Conservation (phyloP, 2,113 vertebrate genomes). For the Chloroceryle aenea region DNA sequence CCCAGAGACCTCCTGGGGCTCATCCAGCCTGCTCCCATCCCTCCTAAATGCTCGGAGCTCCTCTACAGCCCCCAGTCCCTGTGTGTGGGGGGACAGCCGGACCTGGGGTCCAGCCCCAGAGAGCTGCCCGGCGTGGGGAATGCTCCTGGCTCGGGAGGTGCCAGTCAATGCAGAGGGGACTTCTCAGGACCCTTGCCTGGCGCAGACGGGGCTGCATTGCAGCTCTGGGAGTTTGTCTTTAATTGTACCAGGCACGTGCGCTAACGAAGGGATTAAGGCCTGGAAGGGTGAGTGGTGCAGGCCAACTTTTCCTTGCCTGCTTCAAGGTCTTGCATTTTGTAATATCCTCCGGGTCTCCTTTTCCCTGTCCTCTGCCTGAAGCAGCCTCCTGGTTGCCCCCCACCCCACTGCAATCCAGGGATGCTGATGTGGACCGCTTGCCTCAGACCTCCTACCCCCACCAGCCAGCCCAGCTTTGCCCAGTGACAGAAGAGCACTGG, state of each 20-base stretch:
- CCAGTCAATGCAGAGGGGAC: not conserved
- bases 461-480: not conserved
- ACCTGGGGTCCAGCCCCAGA: fast-evolving
- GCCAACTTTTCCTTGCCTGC: not conserved
- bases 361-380: not conserved
- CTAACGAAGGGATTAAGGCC: conserved; percentile 52
- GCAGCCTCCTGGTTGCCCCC: not conserved
- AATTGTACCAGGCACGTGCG: not conserved
- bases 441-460: not conserved
- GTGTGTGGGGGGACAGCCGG: fast-evolving
- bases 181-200: not conserved
- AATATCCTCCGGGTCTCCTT: not conserved
- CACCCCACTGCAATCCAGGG: fast-evolving
- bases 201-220: conserved; percentile 32
- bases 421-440: fast-evolving
- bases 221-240: conserved; percentile 5
- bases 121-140: fast-evolving
- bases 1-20: not conserved
- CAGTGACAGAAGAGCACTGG: fast-evolving
- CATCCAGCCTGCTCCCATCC: not conserved
- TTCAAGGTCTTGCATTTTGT: not conserved
- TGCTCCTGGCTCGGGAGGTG: not conserved
- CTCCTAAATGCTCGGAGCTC: not conserved
- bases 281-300: not conserved
- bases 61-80: not conserved